phyloP scores from a whole-genome alignment of 92 coral and sea anemone genomes.

The Siderastrea siderea region DNA sequence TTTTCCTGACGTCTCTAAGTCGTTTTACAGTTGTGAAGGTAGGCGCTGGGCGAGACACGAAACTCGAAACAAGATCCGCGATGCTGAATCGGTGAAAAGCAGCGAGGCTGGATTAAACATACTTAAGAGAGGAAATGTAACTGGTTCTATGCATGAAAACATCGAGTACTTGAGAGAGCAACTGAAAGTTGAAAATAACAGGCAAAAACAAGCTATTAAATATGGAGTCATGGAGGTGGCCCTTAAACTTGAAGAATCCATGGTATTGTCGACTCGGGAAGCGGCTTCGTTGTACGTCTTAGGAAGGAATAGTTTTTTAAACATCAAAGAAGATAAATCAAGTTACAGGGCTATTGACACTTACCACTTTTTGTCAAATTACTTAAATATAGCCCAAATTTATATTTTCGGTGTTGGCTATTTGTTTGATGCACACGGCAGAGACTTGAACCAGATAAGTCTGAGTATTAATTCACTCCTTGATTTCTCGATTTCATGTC shows the following conservation, averaged over 20 bases:
- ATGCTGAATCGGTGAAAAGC: slow-evolving; percentile 6
- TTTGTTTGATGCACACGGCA: slow-evolving; percentile 36
- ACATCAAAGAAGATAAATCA: not conserved
- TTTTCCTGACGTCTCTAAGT: slow-evolving; percentile 34
- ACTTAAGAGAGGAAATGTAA: slow-evolving; percentile 17
- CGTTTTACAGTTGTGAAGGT: slow-evolving; percentile 15
- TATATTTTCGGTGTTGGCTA: slow-evolving; percentile 35
- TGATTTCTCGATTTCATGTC: slow-evolving; percentile 19
- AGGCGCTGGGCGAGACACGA: slow-evolving; percentile 18
- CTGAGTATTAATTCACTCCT: slow-evolving; percentile 2
- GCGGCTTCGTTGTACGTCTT: slow-evolving; percentile 22
- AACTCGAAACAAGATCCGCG: slow-evolving; percentile 14
- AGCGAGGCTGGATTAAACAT: slow-evolving; percentile 17
- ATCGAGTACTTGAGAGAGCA: slow-evolving; percentile 6
- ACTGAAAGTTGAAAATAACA: not conserved
- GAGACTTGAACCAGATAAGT: slow-evolving; percentile 32
- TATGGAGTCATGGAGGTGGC: slow-evolving; percentile 18
- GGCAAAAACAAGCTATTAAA: slow-evolving; percentile 1
- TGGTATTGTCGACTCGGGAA: slow-evolving; percentile 40
- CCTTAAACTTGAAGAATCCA: slow-evolving; percentile 1
- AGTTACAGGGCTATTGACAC: slow-evolving; percentile 18
- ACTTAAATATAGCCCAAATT: slow-evolving; percentile 23
- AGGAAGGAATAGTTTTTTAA: slow-evolving; percentile 10
- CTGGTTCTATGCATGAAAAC: slow-evolving; percentile 20
- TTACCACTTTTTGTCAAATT: not conserved